Conservation (phyloP, 2,888 invertebrate species). For the Callyntrura sp. region DNA sequence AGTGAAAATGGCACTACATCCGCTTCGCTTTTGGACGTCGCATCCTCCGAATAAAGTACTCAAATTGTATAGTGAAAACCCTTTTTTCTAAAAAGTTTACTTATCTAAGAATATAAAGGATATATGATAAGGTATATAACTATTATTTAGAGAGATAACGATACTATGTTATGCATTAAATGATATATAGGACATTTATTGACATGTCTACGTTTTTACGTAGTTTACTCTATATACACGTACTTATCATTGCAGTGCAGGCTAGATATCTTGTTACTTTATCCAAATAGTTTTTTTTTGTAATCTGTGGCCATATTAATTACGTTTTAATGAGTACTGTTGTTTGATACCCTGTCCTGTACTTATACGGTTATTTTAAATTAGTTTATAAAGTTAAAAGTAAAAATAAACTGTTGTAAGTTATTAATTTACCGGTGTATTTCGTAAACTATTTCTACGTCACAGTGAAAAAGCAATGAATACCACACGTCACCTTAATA, state of each 20-base stretch:
- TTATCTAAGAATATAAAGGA: background rate
- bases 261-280: background rate
- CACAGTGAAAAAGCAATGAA: too few species aligned
- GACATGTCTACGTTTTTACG: background rate
- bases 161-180: background rate
- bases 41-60: slow-evolving; percentile 60
- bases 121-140: background rate
- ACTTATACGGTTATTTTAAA: background rate
- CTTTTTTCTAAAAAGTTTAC: background rate
- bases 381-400: background rate
- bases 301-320: slow-evolving; percentile 34
- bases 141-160: background rate
- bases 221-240: background rate
- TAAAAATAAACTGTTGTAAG: background rate
- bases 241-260: background rate
- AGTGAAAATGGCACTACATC: slow-evolving; percentile 59
- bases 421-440: background rate
- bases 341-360: background rate
- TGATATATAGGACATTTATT: background rate
- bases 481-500: too few species aligned
- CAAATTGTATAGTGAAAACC: background rate
- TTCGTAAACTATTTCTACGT: background rate
- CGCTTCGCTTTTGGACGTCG: slow-evolving; percentile 55
- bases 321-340: background rate
- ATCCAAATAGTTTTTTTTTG: slow-evolving; percentile 29